A percentile compares a stretch with the other conserved stretches of the same genome.
phyloP scores from a whole-genome alignment of 2,797 vertebrate genomes.

The Synanceia verrucosa region DNA sequence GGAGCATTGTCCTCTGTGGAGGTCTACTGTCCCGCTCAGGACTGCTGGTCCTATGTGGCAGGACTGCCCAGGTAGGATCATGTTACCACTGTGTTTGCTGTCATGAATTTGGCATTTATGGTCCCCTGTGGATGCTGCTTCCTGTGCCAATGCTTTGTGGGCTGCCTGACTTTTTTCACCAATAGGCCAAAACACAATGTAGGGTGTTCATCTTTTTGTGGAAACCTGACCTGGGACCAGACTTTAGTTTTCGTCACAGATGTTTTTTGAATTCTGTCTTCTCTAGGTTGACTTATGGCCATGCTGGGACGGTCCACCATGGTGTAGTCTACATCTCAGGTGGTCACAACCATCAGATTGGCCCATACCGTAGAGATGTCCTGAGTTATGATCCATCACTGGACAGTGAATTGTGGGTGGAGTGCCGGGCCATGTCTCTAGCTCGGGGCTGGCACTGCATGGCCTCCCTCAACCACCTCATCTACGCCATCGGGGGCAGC shows the following conservation, averaged over 20 bases:
- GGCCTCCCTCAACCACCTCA: conserved; percentile 88
- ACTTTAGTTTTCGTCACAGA: too few relatives aligned
- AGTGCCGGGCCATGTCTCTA: conserved; percentile 88
- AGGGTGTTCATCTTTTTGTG: background rate
- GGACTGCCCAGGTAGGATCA: conserved; percentile 87
- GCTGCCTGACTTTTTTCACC: background rate
- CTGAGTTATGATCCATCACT: conserved; percentile 88
- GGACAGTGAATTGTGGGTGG: conserved; percentile 82
- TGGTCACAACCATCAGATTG: conserved; percentile 94
- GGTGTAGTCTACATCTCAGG: conserved; percentile 93
- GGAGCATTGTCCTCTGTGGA: conserved; percentile 92
- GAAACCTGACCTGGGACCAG: too few relatives aligned
- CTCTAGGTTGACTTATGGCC: conserved; percentile 91
- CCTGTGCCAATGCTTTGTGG: background rate
- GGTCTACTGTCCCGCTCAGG: conserved; percentile 89
- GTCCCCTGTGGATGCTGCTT: background rate
- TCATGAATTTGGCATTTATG: background rate
- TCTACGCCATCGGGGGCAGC: conserved; percentile 93
- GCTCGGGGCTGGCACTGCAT: conserved; percentile 97
- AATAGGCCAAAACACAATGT: background rate
- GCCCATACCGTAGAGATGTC: conserved; percentile 91
- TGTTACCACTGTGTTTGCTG: background rate
- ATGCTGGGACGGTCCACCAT: conserved; percentile 90
- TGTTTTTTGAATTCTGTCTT: background rate
- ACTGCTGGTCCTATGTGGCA: conserved; percentile 91